Percentiles rank a stretch among this genome's conserved stretches.
Conservation (phyloP, 2,797 vertebrate genomes). For the Micropoecilia bifurca region DNA sequence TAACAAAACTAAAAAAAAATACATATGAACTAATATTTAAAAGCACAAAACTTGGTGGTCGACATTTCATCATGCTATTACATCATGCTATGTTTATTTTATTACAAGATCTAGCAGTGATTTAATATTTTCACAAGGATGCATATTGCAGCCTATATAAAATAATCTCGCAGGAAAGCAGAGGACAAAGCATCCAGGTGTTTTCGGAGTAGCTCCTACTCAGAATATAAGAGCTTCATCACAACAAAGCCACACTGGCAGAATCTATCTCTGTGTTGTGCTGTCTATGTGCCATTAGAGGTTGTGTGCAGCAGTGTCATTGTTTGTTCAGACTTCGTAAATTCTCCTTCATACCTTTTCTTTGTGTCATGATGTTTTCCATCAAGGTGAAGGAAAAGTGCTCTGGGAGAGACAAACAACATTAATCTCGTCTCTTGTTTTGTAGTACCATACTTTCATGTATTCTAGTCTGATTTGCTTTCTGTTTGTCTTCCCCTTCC, state of each 20-base stretch:
- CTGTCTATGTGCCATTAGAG: background rate
- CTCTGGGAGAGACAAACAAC: background rate
- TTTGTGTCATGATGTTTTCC: conserved; percentile 6
- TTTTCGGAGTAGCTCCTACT: background rate
- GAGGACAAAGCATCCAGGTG: background rate
- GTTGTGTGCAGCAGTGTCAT: background rate
- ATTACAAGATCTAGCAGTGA: background rate
- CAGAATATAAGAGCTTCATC: background rate
- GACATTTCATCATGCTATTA: background rate
- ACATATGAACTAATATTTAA: background rate
- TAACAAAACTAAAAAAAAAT: background rate
- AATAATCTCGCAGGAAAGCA: background rate
- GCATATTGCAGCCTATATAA: background rate
- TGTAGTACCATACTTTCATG: background rate
- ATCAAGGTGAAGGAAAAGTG: conserved; percentile 3
- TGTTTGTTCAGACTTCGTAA: conserved; percentile 12
- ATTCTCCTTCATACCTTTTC: conserved; percentile 1
- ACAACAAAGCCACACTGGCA: background rate
- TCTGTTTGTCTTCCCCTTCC: background rate
- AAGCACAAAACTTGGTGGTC: background rate
- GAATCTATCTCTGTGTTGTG: background rate
- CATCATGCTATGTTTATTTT: background rate
- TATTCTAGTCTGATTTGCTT: background rate
- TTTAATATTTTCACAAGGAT: background rate
- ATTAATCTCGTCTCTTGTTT: background rate